Evolutionary conservation across 2,888 invertebrate species (phyloP), one percentile per base, ranked within the genome.

Genomic region (Drepanosiphum platanoidis): DNA sequence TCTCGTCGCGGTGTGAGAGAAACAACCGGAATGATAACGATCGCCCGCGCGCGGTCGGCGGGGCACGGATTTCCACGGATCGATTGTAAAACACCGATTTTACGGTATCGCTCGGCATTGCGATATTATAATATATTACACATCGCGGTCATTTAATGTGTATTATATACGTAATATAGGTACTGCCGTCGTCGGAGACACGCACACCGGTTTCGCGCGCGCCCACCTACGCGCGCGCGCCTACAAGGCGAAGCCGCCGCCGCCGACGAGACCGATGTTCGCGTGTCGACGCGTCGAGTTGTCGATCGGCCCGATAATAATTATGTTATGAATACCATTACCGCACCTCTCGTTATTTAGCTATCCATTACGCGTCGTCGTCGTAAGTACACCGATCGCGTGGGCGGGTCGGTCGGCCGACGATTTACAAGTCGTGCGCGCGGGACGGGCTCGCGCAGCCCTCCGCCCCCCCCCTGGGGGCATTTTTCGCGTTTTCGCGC

Each of bases 81-180:
- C 82, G 82, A 82, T 72, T 82, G n/a, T n/a, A 82, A 71, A 82
- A 64, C 72, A 72, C 72, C 72, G 39, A 82, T 30, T 72, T 82
- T 81, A 81, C 52, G 36, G 80, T 80, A 52, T 70, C 80, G 22
- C 27, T 18, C 77, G 68, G n/a, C n/a, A n/a, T n/a, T n/a, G n/a
- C n/a, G n/a, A n/a, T n/a, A n/a, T n/a, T n/a, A n/a, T n/a, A n/a
- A n/a, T n/a, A n/a, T n/a, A n/a, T n/a, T n/a, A n/a, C n/a, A n/a
- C n/a, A n/a, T n/a, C n/a, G n/a, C n/a, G n/a, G n/a, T n/a, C n/a
- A n/a, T n/a, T n/a, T n/a, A n/a, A n/a, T n/a, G n/a, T n/a, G n/a
- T n/a, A n/a, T n/a, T n/a, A n/a, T n/a, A n/a, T n/a, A n/a, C n/a
- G 18, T 46, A 46, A 46, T 42, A 42, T 9, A 9, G 11, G 11